phyloP scores from a whole-genome alignment of 2,888 invertebrate genomes.

The Drosophila colorata region DNA sequence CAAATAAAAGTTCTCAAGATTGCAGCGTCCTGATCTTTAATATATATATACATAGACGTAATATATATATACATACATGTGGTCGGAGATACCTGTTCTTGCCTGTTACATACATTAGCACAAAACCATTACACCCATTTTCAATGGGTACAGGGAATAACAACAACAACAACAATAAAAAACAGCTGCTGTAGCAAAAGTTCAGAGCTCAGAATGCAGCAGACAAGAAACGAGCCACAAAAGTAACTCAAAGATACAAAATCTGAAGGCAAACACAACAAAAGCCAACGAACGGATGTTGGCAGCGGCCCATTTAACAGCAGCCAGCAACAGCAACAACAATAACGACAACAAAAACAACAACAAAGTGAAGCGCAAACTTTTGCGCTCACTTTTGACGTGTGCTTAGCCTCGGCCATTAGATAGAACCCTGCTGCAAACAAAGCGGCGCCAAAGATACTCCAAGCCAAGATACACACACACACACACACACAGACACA shows the following conservation, averaged over 20 bases:
- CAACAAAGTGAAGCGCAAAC: constrained; percentile 61
- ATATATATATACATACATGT: too few species aligned
- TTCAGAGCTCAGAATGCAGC: constrained; percentile 31
- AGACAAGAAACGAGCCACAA: constrained; percentile 44
- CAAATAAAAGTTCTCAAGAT: too few species aligned
- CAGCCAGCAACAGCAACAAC: constrained; percentile 26
- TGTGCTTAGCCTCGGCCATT: constrained; percentile 61
- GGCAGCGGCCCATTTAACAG: constrained; percentile 52
- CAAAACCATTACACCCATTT: too few species aligned
- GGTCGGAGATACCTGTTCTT: too few species aligned
- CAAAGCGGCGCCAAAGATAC: constrained; percentile 61
- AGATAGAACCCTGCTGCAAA: constrained; percentile 53
- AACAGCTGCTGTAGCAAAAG: constrained; percentile 45
- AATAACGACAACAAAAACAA: constrained; percentile 13
- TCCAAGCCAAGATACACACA: constrained; percentile 30
- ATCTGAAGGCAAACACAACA: constrained; percentile 54
- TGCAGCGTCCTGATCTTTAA: too few species aligned
- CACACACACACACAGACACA: constrained; percentile 1
- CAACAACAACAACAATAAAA: constrained; percentile 7
- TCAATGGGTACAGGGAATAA: neutral
- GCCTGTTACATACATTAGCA: too few species aligned
- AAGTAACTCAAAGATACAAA: constrained; percentile 70
- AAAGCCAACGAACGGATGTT: constrained; percentile 59
- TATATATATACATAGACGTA: too few species aligned
- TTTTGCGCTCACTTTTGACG: constrained; percentile 78